Base-by-base conservation (phyloP, 1,140 invertebrate genomes). In the Drosophila biarmipes region DNA sequence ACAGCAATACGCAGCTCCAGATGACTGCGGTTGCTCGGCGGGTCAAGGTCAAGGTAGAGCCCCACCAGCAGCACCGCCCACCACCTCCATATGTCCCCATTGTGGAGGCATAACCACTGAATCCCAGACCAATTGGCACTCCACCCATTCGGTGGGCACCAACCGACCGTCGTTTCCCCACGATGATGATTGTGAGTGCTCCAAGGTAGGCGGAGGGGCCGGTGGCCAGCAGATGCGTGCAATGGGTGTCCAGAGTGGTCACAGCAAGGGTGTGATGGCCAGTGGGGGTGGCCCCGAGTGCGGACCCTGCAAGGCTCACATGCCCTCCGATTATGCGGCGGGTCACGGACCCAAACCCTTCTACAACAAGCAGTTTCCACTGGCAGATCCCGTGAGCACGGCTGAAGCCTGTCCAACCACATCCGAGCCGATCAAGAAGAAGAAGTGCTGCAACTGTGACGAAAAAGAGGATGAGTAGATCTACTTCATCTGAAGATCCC, bases 301-400 rank as follows among this genome's bases (percentile, higher is more conserved):
- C 14, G 58, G 17, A 14, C 37, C 27, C 7, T 61, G 58, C 17
- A 11, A 29, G n/a, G 14, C 27, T 5, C 48, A 24, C 10, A 2
- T 31, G 4, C 12, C 48, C 1, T 1, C 15, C 0, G 58, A 53
- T 0, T 53, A 10, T 12, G 14, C 17, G 0, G 2, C 56, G 3
- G 29, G 15, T 3, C 10, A 15, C 0, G 35, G 15, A 14, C 21
- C 34, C 21, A 29, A 14, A 2, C 57, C 64, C 11, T 24, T 14
- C 0, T 37, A n/a, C 15, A 57, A 29, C 21, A 72, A 72, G 17
- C 46, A 58, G 48, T 72, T 72, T 6, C 63, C 68, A 0, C 24
- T 72, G 24, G 14, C 37, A 7, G 67, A 71, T 71, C 35, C 43
- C 15, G 34, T 5, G 8, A 21, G 2, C 21, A 17, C 10, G 5